Evolutionary conservation across 1,140 invertebrate genomes (phyloP), one percentile per base, ranked within the genome.

Genomic region (Bombus pyrosoma): DNA sequence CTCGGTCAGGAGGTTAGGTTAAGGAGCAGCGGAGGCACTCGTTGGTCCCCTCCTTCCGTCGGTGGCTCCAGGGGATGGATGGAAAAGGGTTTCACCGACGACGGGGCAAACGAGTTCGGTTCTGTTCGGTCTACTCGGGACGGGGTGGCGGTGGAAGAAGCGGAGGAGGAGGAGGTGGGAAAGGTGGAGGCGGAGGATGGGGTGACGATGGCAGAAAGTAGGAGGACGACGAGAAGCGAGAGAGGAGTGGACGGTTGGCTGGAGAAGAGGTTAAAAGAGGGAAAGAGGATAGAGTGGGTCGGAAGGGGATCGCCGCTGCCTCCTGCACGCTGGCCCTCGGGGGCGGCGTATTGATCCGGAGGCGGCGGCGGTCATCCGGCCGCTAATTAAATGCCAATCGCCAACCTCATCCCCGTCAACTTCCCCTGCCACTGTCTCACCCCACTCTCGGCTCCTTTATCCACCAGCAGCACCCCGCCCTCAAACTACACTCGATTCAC

Each of bases 381-480:
- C 93, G 93, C 94, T 95, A 95, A 95, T 95, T 95, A 95, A 95
- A 95, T 95, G 95, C 95, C 95, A 95, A 95, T 95, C 94, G 95
- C 93, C 93, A 91, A 92, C 92, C 93, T 92, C 91, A 89, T 89
- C 87, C 89, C 89, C 83, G 82, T 86, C 83, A 80, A 85, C 81
- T 69, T 73, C 84, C 73, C 85, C 82, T 83, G 69, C 78, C 85
- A 62, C 83, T 87, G 66, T 83, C 83, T 71, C 86, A 73, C 91
- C 69, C 86, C 83, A 81, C 85, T 79, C 72, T 71, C 57, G 59
- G 47, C n/a, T 80, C 80, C 87, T 90, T 87, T 84, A 59, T 82
- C 87, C 91, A 73, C 79, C 74, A 68, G 39, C 75, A 77, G 53
- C 75, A 57, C 41, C 74, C 78, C 76, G 47, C 79, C 87, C 75